Percentiles rank a stretch among this genome's conserved stretches.
Conservation (phyloP, 2,113 vertebrate genomes). For the Atherinomorus stipes region DNA sequence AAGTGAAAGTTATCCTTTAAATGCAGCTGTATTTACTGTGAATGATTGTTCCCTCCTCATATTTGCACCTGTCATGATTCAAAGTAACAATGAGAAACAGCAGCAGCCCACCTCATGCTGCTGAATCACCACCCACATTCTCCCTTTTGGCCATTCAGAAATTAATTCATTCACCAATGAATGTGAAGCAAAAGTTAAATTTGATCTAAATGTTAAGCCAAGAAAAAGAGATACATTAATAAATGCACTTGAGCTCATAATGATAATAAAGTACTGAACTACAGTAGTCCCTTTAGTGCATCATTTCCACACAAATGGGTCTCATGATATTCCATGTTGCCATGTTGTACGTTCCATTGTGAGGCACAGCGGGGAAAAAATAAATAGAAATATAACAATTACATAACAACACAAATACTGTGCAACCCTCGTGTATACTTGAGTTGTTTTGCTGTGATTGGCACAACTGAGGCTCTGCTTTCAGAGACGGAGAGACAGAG, state of each 20-base stretch:
- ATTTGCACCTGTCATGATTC: not conserved
- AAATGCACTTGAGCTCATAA: not conserved
- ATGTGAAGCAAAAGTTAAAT: not conserved
- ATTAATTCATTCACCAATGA: not conserved
- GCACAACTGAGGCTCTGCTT: conserved; percentile 36
- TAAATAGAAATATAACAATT: conserved; percentile 27
- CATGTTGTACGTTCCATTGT: conserved; percentile 5
- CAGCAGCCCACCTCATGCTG: too few species aligned
- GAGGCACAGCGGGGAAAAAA: not conserved
- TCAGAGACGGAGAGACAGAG: conserved; percentile 22
- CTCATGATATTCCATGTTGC: not conserved
- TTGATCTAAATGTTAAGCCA: not conserved
- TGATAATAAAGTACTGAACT: too few species aligned
- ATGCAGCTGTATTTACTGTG: not conserved
- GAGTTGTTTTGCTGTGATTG: conserved; percentile 38
- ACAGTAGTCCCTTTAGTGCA: not conserved
- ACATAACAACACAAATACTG: conserved; percentile 36
- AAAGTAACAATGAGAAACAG: too few species aligned
- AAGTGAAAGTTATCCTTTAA: too few species aligned
- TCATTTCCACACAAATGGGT: not conserved
- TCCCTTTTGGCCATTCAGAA: not conserved
- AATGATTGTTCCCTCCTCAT: not conserved
- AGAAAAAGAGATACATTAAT: not conserved
- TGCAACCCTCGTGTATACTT: conserved; percentile 22
- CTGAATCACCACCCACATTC: not conserved